Evolutionary conservation across 2,113 vertebrate species (phyloP), one percentile per base, ranked within the genome.

Genomic region (Chroicocephalus ridibundus): DNA sequence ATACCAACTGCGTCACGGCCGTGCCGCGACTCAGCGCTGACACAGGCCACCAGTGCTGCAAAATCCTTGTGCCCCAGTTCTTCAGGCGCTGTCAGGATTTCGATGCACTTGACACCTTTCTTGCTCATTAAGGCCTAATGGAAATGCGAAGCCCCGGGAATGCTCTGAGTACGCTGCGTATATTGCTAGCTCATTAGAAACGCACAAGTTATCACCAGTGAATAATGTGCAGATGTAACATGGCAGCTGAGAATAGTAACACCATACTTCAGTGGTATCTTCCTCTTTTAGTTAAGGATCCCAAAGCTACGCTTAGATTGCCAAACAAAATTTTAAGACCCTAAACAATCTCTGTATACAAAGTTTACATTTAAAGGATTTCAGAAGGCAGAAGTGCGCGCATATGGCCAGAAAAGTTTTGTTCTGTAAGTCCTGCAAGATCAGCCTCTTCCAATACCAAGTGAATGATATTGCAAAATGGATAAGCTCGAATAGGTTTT

Each of bases 151-250:
- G 51, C n/a, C 40, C 27, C 15, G 61, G 47, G 44, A 92, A 65
- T 32, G 15, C 29, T 82, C 21, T 0, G 10, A 64, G 57, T 13
- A 42, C 4, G 22, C 42, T 26, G 22, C 0, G 0, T 8, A 8
- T 34, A 22, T 24, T 52, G 40, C 38, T 32, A 66, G 55, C 32
- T 79, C 47, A 14, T 64, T 40, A 72, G 40, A 90, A 79, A 82
- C 4, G 15, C 38, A 46, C 9, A 12, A 29, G 32, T 51, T 57
- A 51, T 36, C 60, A 51, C 29, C 36, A 13, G 8, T 31, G 22
- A 54, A 58, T n/a, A 18, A 13, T 4, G 29, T 15, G 18, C 25
- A 72, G 68, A 86, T 17, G 6, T 11, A 42, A 51, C 15, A 38
- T 1, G 25, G 68, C 18, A 74, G 40, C 8, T 49, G 17, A 80